Evolutionary conservation across 2,113 vertebrate species (phyloP).

Genomic region (Eulemur rufifrons): DNA sequence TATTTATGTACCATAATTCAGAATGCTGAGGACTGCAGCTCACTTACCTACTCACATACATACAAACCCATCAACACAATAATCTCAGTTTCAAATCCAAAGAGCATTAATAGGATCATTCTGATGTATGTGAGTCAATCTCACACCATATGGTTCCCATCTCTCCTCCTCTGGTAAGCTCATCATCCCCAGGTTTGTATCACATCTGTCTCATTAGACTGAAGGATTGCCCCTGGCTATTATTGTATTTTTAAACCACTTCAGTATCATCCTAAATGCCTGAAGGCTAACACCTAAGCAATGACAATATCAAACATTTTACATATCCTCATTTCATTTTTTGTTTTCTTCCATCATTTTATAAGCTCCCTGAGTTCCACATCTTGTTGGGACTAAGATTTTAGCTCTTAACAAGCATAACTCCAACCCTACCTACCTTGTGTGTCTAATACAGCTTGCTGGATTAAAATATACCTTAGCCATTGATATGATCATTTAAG

Average conservation of each 20-base stretch:
- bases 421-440: neutral
- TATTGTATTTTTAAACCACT: neutral
- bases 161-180: neutral
- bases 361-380: neutral
- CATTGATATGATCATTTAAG: neutral
- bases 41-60: neutral
- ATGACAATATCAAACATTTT: neutral
- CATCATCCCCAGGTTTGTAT: neutral
- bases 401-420: neutral
- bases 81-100: neutral
- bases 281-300: conserved; percentile 27
- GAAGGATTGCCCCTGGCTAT: neutral
- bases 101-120: neutral
- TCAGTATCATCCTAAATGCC: neutral
- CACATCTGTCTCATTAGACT: conserved; percentile 51
- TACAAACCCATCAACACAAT: neutral
- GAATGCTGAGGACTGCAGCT: neutral
- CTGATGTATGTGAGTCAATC: neutral
- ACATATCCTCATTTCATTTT: neutral
- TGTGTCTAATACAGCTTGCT: neutral
- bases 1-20: neutral
- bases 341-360: neutral
- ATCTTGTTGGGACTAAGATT: neutral
- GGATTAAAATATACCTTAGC: neutral
- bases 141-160: conserved; percentile 6